Evolutionary conservation across 2,797 vertebrate species (phyloP).

Genomic region (Lagothrix lagotricha): DNA sequence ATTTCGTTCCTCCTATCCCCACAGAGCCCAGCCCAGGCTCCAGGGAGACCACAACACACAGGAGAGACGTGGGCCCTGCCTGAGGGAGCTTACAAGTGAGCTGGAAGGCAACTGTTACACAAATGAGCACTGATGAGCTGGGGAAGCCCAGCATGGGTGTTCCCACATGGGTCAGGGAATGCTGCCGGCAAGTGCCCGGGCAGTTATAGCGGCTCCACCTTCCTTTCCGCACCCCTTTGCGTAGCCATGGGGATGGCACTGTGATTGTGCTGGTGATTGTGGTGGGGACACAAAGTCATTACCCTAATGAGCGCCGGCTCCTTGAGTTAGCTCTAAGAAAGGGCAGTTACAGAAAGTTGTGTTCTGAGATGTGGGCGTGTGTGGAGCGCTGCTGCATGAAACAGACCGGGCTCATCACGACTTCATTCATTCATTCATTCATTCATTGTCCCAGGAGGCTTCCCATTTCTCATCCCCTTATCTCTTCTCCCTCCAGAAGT

Average conservation of each 20-base stretch:
- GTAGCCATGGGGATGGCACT: background rate
- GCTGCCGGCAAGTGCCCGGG: accelerated
- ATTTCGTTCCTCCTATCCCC: background rate
- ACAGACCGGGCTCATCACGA: background rate
- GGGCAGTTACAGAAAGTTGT: background rate
- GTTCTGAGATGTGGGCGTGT: background rate
- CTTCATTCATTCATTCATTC: background rate
- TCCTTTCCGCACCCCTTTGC: background rate
- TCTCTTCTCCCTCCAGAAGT: background rate
- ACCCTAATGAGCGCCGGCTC: background rate
- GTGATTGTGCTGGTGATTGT: background rate
- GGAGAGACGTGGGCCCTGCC: background rate
- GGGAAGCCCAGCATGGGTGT: background rate
- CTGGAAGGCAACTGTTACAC: background rate
- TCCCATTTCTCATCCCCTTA: background rate
- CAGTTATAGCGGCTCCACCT: background rate
- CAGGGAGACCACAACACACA: background rate
- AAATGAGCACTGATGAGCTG: background rate
- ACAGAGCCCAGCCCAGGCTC: background rate
- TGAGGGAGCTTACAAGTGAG: background rate
- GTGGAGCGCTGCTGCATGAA: background rate
- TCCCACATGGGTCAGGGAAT: background rate
- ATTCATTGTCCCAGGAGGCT: constrained; percentile 13
- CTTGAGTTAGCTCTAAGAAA: background rate
- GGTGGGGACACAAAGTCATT: background rate